A percentile compares a stretch with the other conserved stretches of the same genome.
Conservation (phyloP, 2,888 invertebrate genomes). For the Aquatica leii region DNA sequence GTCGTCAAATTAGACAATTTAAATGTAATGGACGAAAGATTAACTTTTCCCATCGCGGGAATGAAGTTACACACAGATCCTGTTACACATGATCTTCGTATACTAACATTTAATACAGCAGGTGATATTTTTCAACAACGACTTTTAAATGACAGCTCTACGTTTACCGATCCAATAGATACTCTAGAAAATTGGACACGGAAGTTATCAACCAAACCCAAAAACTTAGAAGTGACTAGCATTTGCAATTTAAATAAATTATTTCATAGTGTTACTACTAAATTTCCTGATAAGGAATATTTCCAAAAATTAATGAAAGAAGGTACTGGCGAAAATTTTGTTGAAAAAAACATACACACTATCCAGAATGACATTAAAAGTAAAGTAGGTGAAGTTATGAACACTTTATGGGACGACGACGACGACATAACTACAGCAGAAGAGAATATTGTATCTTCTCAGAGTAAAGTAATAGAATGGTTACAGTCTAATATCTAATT, state of each 20-base stretch:
- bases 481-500: conserved; percentile 4
- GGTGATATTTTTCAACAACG: conserved; percentile 30
- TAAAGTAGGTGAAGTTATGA: conserved; percentile 20
- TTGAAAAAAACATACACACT: conserved; percentile 5
- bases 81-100: conserved; percentile 7
- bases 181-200: conserved; percentile 13
- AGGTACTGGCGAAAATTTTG: background rate
- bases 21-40: conserved; percentile 12
- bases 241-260: conserved; percentile 16
- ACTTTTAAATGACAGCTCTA: background rate
- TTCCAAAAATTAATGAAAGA: conserved; percentile 11
- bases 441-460: background rate
- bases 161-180: background rate
- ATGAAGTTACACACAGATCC: conserved; percentile 19
- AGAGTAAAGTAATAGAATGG: conserved; percentile 27
- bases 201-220: conserved; percentile 5
- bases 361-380: conserved; percentile 3
- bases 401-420: conserved; percentile 21
- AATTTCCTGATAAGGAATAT: conserved; percentile 16
- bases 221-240: conserved; percentile 14
- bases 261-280: conserved; percentile 10
- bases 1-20: background rate
- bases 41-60: conserved; percentile 18
- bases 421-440: background rate
- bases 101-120: conserved; percentile 22